Conservation (phyloP, 2,797 vertebrate species). For the Lepus townsendii region DNA sequence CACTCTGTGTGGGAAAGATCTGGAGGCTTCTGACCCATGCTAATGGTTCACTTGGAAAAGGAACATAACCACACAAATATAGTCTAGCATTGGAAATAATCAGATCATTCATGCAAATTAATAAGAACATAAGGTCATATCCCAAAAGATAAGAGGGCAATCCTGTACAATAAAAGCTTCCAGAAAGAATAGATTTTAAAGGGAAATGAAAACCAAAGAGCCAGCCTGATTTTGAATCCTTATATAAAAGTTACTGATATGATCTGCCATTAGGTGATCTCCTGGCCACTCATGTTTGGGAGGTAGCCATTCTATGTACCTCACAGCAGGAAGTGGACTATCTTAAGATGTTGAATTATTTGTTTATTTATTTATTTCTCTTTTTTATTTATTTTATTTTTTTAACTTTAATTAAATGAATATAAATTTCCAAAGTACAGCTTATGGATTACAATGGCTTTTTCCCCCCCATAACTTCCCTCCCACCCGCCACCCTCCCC, state of each 20-base stretch:
- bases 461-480: too few species aligned
- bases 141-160: conserved; percentile 61
- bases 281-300: neutral
- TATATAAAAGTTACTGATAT: conserved; percentile 47
- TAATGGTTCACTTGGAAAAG: conserved; percentile 68
- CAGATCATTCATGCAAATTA: conserved; percentile 78
- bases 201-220: conserved; percentile 59
- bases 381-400: neutral
- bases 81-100: conserved; percentile 67
- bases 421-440: too few species aligned
- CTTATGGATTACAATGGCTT: too few species aligned
- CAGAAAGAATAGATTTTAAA: conserved; percentile 61
- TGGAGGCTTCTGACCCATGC: conserved; percentile 40
- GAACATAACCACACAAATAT: conserved; percentile 67
- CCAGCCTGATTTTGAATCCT: neutral
- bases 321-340: neutral
- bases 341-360: neutral
- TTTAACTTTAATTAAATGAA: too few species aligned
- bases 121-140: conserved; percentile 66
- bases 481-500: too few species aligned
- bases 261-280: neutral
- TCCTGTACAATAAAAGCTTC: conserved; percentile 55
- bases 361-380: neutral
- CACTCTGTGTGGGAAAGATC: conserved; percentile 4
- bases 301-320: neutral